Evolutionary conservation across 1,140 invertebrate genomes (phyloP).

Genomic region (Tribolium madens): DNA sequence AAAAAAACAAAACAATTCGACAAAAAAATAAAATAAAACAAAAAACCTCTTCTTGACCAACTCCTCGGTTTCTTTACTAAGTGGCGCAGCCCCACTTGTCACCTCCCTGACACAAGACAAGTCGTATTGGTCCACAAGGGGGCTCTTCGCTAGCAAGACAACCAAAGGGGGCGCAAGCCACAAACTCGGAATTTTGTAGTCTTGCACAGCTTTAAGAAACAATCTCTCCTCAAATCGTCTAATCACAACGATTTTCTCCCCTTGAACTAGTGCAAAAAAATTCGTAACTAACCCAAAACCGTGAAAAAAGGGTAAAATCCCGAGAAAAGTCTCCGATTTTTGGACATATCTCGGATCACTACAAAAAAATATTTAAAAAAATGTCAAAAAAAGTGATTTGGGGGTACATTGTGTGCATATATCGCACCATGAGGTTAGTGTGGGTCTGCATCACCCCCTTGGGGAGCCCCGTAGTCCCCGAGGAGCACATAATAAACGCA

Average conservation of each 20-base stretch:
- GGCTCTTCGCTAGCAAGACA: constrained; percentile 50
- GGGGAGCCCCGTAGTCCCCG: constrained; percentile 81
- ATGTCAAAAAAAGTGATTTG: neutral
- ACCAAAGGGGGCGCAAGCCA: constrained; percentile 51
- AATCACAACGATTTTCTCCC: constrained; percentile 58
- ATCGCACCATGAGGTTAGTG: constrained; percentile 64
- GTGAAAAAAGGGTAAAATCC: constrained; percentile 60
- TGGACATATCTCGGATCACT: constrained; percentile 47
- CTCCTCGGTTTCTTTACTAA: constrained; percentile 60
- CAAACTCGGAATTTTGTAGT: constrained; percentile 41
- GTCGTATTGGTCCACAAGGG: constrained; percentile 63
- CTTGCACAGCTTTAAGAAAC: constrained; percentile 47
- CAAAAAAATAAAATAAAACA: neutral
- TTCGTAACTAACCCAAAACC: constrained; percentile 52
- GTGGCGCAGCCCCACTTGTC: constrained; percentile 66
- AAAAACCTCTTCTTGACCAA: constrained; percentile 13
- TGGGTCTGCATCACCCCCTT: constrained; percentile 84
- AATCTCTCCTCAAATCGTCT: constrained; percentile 71
- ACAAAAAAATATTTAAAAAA: constrained; percentile 3
- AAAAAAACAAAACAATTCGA: neutral
- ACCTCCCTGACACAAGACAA: constrained; percentile 64
- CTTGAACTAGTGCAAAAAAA: constrained; percentile 41
- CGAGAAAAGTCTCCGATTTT: constrained; percentile 34
- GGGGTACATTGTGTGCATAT: constrained; percentile 48
- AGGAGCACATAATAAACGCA: constrained; percentile 67